These are phyloP conservation scores for Muscicapa adusta DNA, from an alignment of 2,113 vertebrate genomes.

Conservation along the genomic window DNA sequence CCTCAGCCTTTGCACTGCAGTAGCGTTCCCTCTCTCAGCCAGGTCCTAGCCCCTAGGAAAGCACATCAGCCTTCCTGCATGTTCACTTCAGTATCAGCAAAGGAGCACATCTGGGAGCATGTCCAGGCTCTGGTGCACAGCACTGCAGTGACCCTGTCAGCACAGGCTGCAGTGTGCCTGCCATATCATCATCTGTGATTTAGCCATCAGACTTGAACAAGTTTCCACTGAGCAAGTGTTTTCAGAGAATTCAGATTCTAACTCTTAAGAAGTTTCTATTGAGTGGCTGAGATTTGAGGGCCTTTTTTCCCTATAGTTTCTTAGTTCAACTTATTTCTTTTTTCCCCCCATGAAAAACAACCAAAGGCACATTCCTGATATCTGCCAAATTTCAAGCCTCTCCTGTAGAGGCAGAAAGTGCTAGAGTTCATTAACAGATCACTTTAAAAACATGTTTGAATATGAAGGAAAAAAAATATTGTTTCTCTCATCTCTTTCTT, in stretches of 20 bases:
- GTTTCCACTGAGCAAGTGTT: neutral
- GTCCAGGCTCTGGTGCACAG: neutral
- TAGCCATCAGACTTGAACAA: neutral
- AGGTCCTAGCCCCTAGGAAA: neutral
- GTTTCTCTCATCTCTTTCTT: neutral
- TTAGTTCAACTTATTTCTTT: neutral
- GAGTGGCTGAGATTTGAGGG: neutral
- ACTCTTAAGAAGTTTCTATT: neutral
- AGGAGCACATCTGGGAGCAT: neutral
- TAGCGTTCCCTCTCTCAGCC: neutral
- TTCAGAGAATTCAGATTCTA: constrained; percentile 29
- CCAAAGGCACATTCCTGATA: neutral
- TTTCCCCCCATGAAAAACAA: neutral
- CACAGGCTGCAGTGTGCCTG: neutral
- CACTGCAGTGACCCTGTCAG: neutral
- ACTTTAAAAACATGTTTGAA: neutral
- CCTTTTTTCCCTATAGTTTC: neutral
- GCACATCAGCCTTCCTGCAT: neutral
- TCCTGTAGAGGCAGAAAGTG: neutral
- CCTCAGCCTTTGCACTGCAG: neutral
- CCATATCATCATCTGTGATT: neutral
- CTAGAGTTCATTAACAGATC: neutral
- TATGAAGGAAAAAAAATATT: neutral
- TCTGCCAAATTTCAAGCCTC: neutral
- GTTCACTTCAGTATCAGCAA: neutral